Conservation (phyloP, 2,888 invertebrate genomes). For the Eulithis prunata region DNA sequence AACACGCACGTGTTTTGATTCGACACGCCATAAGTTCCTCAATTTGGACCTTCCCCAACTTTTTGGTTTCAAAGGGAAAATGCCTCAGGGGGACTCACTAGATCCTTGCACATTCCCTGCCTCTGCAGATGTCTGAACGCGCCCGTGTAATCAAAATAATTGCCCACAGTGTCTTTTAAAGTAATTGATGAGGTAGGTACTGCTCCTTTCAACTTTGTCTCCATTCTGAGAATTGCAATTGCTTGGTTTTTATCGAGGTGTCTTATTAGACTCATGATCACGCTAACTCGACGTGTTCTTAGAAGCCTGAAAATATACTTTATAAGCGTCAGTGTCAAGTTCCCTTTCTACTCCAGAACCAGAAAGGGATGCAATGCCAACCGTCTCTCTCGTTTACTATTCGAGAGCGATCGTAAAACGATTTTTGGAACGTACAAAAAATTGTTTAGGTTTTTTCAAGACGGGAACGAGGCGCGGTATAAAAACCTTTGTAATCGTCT, state of each 20-base stretch:
- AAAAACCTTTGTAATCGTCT: conserved; percentile 60
- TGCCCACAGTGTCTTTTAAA: conserved; percentile 35
- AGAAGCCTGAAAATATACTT: conserved; percentile 66
- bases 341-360: conserved; percentile 56
- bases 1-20: conserved; percentile 36
- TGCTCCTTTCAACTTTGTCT: conserved; percentile 48
- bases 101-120: conserved; percentile 16
- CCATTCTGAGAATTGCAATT: conserved; percentile 53
- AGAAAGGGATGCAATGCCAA: conserved; percentile 50
- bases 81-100: conserved; percentile 26
- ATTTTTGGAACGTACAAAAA: conserved; percentile 75
- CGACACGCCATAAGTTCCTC: conserved; percentile 35
- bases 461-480: conserved; percentile 50
- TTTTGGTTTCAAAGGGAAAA: conserved; percentile 11
- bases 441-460: conserved; percentile 80
- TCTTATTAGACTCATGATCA: conserved; percentile 60
- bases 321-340: conserved; percentile 70
- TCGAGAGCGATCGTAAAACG: conserved; percentile 79
- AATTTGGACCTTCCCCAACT: conserved; percentile 45
- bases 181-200: conserved; percentile 38
- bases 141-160: conserved; percentile 33
- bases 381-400: conserved; percentile 72
- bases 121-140: conserved; percentile 16
- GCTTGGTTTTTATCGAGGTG: conserved; percentile 52
- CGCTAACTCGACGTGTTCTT: conserved; percentile 61